These are phyloP conservation scores for Willowsia nigromaculata DNA, from an alignment of 2,888 invertebrate species.

Conservation along the genomic window DNA sequence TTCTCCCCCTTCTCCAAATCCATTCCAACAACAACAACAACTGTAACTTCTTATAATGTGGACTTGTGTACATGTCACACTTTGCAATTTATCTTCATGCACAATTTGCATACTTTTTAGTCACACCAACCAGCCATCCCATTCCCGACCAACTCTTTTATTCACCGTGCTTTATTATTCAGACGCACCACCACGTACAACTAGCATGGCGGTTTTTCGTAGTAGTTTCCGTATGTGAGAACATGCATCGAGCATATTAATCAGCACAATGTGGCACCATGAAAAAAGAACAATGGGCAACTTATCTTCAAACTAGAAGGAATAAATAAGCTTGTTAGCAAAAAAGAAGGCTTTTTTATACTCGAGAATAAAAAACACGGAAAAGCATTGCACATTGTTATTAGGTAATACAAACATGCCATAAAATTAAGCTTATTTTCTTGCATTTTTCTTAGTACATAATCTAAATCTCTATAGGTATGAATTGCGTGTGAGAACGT, in stretches of 20 bases:
- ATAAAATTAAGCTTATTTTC: neutral
- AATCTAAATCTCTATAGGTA: neutral
- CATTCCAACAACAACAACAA: neutral
- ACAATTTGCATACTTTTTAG: slow-evolving; percentile 39
- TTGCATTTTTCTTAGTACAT: too few species aligned
- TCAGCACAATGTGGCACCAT: neutral
- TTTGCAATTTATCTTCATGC: slow-evolving; percentile 41
- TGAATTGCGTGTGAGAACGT: neutral
- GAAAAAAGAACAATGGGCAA: neutral
- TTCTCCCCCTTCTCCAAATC: neutral
- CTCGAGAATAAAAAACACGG: neutral
- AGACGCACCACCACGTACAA: neutral
- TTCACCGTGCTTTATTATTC: neutral
- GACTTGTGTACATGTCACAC: slow-evolving; percentile 24
- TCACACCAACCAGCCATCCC: neutral
- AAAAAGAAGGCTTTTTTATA: neutral
- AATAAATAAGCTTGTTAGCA: slow-evolving; percentile 20
- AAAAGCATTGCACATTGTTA: neutral
- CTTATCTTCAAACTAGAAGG: neutral
- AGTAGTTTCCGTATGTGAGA: neutral
- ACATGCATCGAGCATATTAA: slow-evolving; percentile 22
- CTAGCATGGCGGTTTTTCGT: neutral
- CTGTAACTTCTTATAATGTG: neutral
- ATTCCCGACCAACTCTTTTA: neutral
- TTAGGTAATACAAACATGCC: neutral